Evolutionary conservation across 2,113 vertebrate genomes (phyloP).

Genomic region (Notechis scutatus): DNA sequence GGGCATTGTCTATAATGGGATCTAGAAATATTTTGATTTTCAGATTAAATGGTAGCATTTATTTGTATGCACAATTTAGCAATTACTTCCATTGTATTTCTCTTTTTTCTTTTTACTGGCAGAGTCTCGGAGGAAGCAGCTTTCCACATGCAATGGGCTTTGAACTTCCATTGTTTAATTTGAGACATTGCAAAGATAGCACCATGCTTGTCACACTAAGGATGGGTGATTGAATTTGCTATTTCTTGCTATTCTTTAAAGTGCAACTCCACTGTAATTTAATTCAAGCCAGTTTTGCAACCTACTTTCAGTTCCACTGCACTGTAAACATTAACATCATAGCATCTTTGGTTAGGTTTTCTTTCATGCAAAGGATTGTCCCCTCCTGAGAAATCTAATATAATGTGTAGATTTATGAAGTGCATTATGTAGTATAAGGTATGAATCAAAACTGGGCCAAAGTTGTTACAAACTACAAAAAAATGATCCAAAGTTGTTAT

Average conservation of each 20-base stretch:
- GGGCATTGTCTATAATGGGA: neutral
- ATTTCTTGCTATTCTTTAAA: neutral
- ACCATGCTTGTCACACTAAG: neutral
- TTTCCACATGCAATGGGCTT: neutral
- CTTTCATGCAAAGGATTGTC: neutral
- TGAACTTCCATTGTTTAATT: neutral
- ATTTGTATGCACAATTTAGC: neutral
- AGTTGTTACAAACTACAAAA: neutral
- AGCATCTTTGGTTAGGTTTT: neutral
- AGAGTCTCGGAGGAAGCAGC: neutral
- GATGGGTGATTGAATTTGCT: neutral
- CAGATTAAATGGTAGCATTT: neutral
- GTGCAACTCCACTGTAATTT: neutral
- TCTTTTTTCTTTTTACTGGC: neutral
- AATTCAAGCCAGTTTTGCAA: neutral
- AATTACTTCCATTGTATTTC: neutral
- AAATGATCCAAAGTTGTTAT: neutral
- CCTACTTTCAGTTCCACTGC: neutral
- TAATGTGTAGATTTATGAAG: neutral
- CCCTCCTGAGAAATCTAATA: neutral
- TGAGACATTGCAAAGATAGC: neutral
- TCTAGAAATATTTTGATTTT: neutral
- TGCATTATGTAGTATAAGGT: neutral
- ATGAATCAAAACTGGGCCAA: neutral
- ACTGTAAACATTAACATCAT: neutral